These are phyloP conservation scores for Bombylius major DNA, from an alignment of 2,888 invertebrate species.

Conservation along the genomic window DNA sequence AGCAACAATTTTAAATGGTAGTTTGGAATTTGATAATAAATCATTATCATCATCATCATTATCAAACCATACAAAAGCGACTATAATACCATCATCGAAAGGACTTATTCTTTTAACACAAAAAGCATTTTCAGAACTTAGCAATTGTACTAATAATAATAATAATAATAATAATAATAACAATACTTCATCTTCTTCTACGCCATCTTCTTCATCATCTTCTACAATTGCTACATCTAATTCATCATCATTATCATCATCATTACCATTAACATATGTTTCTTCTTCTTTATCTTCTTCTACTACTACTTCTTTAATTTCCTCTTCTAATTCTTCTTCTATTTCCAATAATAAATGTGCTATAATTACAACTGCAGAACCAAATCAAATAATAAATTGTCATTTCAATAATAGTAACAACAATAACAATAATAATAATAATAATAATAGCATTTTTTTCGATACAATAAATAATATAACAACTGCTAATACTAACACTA, in stretches of 20 bases:
- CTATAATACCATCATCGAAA: slow-evolving; percentile 8
- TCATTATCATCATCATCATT: slow-evolving; percentile 6
- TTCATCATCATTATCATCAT: slow-evolving; percentile 15
- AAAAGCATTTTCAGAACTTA: slow-evolving; percentile 15
- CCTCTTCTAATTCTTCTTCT: slow-evolving; percentile 6
- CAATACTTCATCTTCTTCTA: neutral
- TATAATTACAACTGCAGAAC: slow-evolving; percentile 1
- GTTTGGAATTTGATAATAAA: neutral
- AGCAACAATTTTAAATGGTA: neutral
- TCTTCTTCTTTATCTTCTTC: slow-evolving; percentile 13
- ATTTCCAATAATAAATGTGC: neutral
- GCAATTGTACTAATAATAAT: neutral
- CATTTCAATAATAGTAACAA: slow-evolving; percentile 8
- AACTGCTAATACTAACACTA: neutral
- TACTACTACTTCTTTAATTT: slow-evolving; percentile 7
- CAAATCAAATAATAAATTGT: slow-evolving; percentile 14
- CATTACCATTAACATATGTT: slow-evolving; percentile 9
- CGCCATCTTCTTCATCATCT: slow-evolving; percentile 10
- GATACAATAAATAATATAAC: neutral
- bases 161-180: slow-evolving; percentile 2
- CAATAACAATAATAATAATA: slow-evolving; percentile 14
- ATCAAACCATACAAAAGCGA: neutral
- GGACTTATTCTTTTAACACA: slow-evolving; percentile 15
- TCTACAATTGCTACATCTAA: slow-evolving; percentile 16
- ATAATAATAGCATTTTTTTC: slow-evolving; percentile 11